These are phyloP conservation scores for Ichneumoninae sp. DNA, from an alignment of 2,888 invertebrate genomes.

Conservation along the genomic window DNA sequence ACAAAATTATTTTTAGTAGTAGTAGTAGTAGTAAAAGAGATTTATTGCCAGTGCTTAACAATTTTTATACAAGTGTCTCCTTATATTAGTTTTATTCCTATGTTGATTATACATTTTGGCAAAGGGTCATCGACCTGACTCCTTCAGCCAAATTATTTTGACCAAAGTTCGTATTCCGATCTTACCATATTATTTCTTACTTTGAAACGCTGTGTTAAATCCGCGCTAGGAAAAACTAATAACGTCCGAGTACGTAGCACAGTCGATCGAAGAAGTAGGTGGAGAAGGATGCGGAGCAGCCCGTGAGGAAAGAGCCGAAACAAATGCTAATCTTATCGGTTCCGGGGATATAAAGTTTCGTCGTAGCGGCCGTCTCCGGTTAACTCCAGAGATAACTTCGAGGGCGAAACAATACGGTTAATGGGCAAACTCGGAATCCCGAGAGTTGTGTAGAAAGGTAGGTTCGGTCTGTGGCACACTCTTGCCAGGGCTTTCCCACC, in stretches of 20 bases:
- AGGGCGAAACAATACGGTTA: slow-evolving; percentile 75
- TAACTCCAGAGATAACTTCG: slow-evolving; percentile 62
- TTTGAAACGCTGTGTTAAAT: too few species aligned
- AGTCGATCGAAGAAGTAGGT: slow-evolving; percentile 17
- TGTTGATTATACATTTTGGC: too few species aligned
- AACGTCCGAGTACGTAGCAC: not conserved
- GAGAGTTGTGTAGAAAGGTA: slow-evolving; percentile 35
- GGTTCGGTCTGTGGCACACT: not conserved
- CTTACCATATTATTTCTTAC: too few species aligned
- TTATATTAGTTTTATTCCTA: too few species aligned
- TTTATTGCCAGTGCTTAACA: too few species aligned
- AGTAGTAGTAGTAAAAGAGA: too few species aligned
- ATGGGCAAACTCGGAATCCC: slow-evolving; percentile 72
- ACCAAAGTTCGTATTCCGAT: too few species aligned
- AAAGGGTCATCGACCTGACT: too few species aligned
- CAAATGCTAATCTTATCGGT: slow-evolving; percentile 72
- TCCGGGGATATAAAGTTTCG: slow-evolving; percentile 68
- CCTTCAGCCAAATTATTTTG: too few species aligned
- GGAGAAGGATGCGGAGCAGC: not conserved
- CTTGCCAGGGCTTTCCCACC: slow-evolving; percentile 6
- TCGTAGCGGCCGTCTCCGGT: slow-evolving; percentile 61
- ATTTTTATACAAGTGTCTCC: too few species aligned
- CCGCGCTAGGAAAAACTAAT: too few species aligned
- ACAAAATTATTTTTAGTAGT: too few species aligned
- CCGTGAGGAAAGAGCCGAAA: slow-evolving; percentile 42